Evolutionary conservation across 2,113 vertebrate genomes (phyloP), one percentile per base, ranked within the genome.

Genomic region (Paedocypris sp.): DNA sequence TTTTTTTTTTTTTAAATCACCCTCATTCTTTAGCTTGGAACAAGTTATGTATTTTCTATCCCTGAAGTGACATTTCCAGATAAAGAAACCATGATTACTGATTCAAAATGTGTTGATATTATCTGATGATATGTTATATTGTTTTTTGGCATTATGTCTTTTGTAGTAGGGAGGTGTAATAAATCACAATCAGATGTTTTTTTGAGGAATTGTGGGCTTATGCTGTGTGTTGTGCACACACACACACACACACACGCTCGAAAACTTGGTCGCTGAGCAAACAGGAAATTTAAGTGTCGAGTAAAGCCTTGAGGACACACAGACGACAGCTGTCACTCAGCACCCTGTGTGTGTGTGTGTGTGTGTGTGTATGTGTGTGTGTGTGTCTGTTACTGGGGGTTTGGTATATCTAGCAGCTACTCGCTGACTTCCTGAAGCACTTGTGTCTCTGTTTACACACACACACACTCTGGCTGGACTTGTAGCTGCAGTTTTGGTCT

Each of bases 401-500:
- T 35, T 33, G 48, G 52, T 64, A 57, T 38, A 57, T 51, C 51
- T 19, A 57, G 26, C 42, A 60, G 32, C 32, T 3, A 16, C 25
- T 47, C 19, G 20, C 19, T 11, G 19, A 46, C 22, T 48, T 48
- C 62, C 33, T 49, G 18, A 48, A 64, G 51, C 52, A 48, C 43
- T 46, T 60, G 41, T 60, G 43, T 33, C 43, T 60, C 45, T 45
- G 25, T 46, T 60, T 11, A 16, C 12, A 26, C 36, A 29, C 62
- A 61, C 51, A 49, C 57, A 32, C 49, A 36, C 28, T 62, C 50
- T 26, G 59, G 60, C 60, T 49, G 69, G 61, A 80, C 79, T 73
- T 85, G 81, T 81, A 77, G 79, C 77, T 82, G 39, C 81, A 87
- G 72, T 85, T 81, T 80, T 77, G 72, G 71, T 62, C 51, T 80